phyloP scores from a whole-genome alignment of 2,797 vertebrate species.

The Takifugu ocellatus region DNA sequence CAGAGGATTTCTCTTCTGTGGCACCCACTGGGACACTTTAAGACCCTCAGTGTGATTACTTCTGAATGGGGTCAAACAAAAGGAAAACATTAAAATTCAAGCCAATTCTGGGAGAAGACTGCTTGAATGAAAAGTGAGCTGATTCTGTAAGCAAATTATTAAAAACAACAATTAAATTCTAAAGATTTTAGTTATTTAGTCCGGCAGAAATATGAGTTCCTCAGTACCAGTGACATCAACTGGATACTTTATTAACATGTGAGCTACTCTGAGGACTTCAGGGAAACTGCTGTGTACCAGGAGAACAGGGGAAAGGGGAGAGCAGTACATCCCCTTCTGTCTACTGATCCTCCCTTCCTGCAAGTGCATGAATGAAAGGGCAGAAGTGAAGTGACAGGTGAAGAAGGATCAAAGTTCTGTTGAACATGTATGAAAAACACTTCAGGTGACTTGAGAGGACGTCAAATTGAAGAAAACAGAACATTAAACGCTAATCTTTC shows the following conservation, averaged over 20 bases:
- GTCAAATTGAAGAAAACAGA: conserved; percentile 9
- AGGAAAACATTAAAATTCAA: conserved; percentile 10
- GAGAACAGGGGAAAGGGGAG: too few species aligned
- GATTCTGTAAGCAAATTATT: too few species aligned
- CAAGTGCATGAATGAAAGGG: conserved; percentile 1
- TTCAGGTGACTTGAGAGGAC: conserved; percentile 1
- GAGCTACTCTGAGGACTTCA: too few species aligned
- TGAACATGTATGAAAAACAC: neutral
- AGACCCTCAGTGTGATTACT: conserved; percentile 35
- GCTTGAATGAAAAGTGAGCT: neutral
- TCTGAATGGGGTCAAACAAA: conserved; percentile 34
- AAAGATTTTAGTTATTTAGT: too few species aligned
- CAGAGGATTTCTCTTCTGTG: conserved; percentile 15
- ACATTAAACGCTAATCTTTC: conserved; percentile 8
- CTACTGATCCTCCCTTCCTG: neutral
- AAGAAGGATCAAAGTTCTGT: conserved; percentile 6
- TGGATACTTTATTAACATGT: too few species aligned
- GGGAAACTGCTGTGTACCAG: too few species aligned
- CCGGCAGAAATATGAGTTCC: too few species aligned
- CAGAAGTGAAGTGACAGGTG: conserved; percentile 3
- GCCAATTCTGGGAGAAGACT: conserved; percentile 12
- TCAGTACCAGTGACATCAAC: too few species aligned
- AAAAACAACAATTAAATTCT: too few species aligned
- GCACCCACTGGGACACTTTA: conserved; percentile 33
- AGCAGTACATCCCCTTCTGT: neutral